Evolutionary conservation across 2,113 vertebrate genomes (phyloP).

Genomic region (Ranitomeya variabilis): DNA sequence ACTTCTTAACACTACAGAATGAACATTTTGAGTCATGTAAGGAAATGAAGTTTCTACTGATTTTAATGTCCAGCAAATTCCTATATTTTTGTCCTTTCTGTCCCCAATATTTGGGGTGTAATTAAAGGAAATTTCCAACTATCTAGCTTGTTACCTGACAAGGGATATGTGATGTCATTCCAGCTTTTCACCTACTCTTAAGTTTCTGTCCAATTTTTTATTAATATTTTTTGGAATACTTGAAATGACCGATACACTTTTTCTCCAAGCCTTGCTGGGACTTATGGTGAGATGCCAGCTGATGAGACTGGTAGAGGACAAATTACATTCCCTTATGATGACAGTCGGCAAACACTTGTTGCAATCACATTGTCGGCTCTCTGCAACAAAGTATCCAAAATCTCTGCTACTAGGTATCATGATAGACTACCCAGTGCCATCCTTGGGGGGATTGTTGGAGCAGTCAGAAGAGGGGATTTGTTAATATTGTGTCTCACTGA

Average conservation of each 20-base stretch:
- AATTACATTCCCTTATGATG: no score
- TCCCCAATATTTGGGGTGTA: neutral
- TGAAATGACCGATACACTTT: neutral
- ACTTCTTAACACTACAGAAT: no score
- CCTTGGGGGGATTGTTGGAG: neutral
- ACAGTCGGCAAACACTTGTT: neutral
- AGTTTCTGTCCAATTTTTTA: neutral
- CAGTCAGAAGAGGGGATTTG: neutral
- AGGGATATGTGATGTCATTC: neutral
- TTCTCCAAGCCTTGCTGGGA: neutral
- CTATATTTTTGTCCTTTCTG: neutral
- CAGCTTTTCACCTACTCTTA: neutral
- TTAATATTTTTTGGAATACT: neutral
- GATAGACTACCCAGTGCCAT: neutral
- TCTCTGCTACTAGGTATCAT: neutral
- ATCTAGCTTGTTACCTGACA: neutral
- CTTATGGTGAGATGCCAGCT: neutral
- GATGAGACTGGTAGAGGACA: no score
- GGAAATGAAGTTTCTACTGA: no score
- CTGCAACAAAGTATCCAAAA: neutral
- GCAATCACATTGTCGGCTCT: neutral
- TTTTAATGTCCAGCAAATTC: neutral
- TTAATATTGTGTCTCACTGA: neutral
- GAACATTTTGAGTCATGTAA: no score
- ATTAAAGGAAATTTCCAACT: neutral